Evolutionary conservation across 2,113 vertebrate species (phyloP), one percentile per base, ranked within the genome.

Genomic region (Barnardius zonarius): DNA sequence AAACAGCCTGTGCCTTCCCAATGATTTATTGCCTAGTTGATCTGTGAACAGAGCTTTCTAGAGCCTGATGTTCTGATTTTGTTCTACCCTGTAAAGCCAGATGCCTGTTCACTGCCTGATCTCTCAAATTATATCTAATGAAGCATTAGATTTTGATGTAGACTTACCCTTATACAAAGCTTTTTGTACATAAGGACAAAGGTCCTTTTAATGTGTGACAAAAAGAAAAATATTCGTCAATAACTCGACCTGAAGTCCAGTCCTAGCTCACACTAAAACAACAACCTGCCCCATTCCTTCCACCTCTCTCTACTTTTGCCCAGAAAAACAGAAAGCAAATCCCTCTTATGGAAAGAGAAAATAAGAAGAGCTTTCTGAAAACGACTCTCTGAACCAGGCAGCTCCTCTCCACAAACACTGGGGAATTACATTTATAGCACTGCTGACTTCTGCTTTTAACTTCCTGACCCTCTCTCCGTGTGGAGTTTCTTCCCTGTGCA

Each of bases 361-460:
- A 69, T 23, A 41, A 46, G 57, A 85, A 63, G 19, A 91, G 23
- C 18, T 90, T 84, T 76, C 54, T 87, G 39, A 41, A 59, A 69
- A 75, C 16, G 12, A 35, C 37, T 63, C 23, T 67, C 35, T 19
- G 14, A 83, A n/a, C 24, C 6, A 35, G 37, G 35, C 31, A 81
- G 27, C 16, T 81, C 48, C 17, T 88, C 23, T 13, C 5, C 12
- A 6, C 57, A 49, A 66, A 25, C 54, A 30, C 27, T 12, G 30
- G 30, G 76, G 30, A 64, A 78, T 72, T 19, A 37, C 49, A 63
- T 54, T 83, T 73, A 86, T 27, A 41, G 70, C 43, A 51, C 31
- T 46, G 35, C 16, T 94, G 83, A 80, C 67, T 93, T 96, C 83
- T 83, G 62, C 28, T 85, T 95, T 91, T 86, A 51, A 64, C 69